phyloP scores from a whole-genome alignment of 53 echinoderm and acorn worm species.

The Crossaster papposus region DNA sequence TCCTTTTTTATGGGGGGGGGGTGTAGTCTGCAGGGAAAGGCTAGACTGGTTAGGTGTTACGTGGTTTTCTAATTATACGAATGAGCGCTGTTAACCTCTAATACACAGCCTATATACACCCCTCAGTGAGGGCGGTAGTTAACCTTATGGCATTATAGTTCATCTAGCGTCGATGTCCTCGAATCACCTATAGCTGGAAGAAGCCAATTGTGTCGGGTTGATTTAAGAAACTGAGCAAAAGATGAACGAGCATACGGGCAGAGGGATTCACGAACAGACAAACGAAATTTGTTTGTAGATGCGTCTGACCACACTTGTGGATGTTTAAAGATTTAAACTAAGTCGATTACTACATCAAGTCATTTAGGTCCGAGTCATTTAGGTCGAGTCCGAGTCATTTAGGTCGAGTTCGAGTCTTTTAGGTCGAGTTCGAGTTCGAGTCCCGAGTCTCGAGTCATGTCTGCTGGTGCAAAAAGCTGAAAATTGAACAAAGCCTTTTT shows the following conservation, averaged over 20 bases:
- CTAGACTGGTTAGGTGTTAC: conserved; percentile 30
- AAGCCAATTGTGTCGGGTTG: background rate
- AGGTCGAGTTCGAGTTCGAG: no score
- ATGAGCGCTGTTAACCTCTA: conserved; percentile 35
- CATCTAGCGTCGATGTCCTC: background rate
- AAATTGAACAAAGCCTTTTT: background rate
- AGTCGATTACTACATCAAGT: no score
- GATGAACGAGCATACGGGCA: background rate
- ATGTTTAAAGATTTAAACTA: no score
- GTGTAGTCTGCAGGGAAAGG: conserved; percentile 5
- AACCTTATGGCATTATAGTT: conserved; percentile 1
- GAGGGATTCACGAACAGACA: background rate
- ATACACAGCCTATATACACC: conserved; percentile 6
- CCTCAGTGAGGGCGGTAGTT: conserved; percentile 29
- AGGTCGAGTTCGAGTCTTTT: no score
- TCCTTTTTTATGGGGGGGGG: background rate
- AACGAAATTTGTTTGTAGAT: background rate
- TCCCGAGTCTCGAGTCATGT: no score
- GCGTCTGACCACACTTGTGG: background rate
- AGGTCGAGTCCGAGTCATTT: no score
- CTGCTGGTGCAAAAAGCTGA: no score
- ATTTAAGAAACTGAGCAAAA: background rate
- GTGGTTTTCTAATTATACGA: conserved; percentile 65
- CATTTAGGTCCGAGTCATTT: no score
- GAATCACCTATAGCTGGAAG: background rate